Evolutionary conservation across 1,140 invertebrate genomes (phyloP).

Genomic region (Pygmarrhopalites habei): DNA sequence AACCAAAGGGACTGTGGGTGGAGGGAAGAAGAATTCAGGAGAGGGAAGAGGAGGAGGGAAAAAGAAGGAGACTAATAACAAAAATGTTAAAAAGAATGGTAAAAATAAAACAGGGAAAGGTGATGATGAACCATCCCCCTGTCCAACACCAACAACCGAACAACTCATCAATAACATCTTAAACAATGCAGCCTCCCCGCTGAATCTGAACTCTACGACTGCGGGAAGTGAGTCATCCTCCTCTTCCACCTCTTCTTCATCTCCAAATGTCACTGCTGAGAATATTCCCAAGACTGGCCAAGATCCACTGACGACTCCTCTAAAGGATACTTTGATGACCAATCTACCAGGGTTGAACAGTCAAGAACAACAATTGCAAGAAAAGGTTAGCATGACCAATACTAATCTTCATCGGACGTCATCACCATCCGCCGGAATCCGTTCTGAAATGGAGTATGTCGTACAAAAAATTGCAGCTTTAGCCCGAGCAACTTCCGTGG

Average conservation of each 20-base stretch:
- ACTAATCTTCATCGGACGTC: conserved; percentile 25
- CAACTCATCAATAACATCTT: conserved; percentile 6
- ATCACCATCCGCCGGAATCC: conserved; percentile 48
- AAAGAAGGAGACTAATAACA: no score
- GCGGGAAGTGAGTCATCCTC: no score
- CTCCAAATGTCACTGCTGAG: neutral
- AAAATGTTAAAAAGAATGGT: no score
- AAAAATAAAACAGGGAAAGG: no score
- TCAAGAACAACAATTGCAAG: neutral
- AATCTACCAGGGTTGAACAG: no score
- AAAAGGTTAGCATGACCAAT: neutral
- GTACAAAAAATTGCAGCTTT: conserved; percentile 72
- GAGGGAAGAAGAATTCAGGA: no score
- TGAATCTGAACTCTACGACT: no score
- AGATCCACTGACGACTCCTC: neutral
- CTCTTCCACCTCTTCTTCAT: neutral
- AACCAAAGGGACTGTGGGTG: no score
- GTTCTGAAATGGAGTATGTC: conserved; percentile 72
- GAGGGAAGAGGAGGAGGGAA: no score
- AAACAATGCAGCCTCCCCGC: neutral
- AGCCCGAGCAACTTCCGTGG: conserved; percentile 57
- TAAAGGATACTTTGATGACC: no score
- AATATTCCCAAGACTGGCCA: neutral
- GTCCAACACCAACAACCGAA: no score
- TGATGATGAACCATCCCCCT: no score